Percentiles rank a stretch among this genome's conserved stretches.
These are phyloP conservation scores for Lydus trimaculatus DNA, from an alignment of 2,888 invertebrate species.

Conservation along the genomic window DNA sequence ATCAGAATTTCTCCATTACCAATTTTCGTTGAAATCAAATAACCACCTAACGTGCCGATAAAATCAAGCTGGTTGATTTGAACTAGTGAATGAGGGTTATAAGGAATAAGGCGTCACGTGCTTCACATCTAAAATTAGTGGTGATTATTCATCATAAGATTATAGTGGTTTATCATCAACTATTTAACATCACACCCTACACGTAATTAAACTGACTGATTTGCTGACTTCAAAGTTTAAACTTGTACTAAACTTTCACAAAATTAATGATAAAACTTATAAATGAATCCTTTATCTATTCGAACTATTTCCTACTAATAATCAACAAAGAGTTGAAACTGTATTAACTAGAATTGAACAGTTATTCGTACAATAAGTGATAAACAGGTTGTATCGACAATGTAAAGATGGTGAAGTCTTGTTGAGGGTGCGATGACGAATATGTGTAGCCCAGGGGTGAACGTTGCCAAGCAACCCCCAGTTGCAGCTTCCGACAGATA, in stretches of 20 bases:
- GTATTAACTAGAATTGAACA: neutral
- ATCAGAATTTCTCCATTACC: neutral
- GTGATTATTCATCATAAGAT: neutral
- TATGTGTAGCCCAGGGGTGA: slow-evolving; percentile 37
- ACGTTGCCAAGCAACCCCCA: slow-evolving; percentile 38
- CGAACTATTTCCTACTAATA: neutral
- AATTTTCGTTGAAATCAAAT: too few species aligned
- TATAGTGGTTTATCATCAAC: neutral
- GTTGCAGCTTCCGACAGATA: slow-evolving; percentile 39
- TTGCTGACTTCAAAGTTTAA: neutral
- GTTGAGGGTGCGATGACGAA: slow-evolving; percentile 30
- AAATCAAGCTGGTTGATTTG: neutral
- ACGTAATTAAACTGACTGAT: slow-evolving; percentile 1
- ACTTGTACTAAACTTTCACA: neutral
- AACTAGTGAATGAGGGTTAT: neutral
- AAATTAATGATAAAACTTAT: neutral
- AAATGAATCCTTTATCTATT: neutral
- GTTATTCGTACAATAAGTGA: slow-evolving; percentile 19
- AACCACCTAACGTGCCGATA: neutral
- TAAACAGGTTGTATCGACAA: slow-evolving; percentile 29
- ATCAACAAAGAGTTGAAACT: neutral
- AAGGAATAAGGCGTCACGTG: neutral
- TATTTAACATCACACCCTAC: slow-evolving; percentile 1
- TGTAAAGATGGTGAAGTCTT: slow-evolving; percentile 19
- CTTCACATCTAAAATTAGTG: neutral